These are phyloP conservation scores for Didymodactylos carnosus DNA, from an alignment of 2,888 invertebrate genomes.

Conservation along the genomic window DNA sequence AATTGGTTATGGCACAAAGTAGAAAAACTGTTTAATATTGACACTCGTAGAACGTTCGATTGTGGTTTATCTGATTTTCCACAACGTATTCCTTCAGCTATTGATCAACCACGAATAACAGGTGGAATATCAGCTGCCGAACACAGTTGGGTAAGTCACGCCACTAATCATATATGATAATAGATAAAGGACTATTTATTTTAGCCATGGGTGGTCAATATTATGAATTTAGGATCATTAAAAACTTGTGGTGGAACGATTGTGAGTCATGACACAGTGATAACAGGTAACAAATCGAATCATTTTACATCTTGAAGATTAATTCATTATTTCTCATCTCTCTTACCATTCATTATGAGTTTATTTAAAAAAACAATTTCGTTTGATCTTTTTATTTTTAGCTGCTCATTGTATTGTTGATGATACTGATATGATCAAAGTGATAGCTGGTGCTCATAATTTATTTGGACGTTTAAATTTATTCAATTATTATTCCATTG, in stretches of 20 bases:
- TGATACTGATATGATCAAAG: neutral
- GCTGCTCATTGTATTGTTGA: neutral
- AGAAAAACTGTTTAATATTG: neutral
- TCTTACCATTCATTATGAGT: too few relatives aligned
- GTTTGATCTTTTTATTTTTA: neutral
- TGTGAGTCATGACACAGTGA: neutral
- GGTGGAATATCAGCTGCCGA: neutral
- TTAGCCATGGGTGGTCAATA: neutral
- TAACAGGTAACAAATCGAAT: too few relatives aligned
- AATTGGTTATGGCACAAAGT: neutral
- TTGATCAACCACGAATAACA: neutral
- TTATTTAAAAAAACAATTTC: neutral
- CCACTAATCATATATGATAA: too few relatives aligned
- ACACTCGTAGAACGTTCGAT: neutral
- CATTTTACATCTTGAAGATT: too few relatives aligned
- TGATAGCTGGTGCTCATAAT: neutral
- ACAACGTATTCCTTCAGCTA: neutral
- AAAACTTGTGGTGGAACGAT: neutral
- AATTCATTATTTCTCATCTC: too few relatives aligned
- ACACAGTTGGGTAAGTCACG: too few relatives aligned
- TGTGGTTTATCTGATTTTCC: neutral
- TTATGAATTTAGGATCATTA: neutral
- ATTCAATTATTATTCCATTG: neutral
- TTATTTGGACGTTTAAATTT: neutral
- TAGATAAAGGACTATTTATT: too few relatives aligned